Conservation (phyloP, 2,113 vertebrate genomes). For the Otis tarda region DNA sequence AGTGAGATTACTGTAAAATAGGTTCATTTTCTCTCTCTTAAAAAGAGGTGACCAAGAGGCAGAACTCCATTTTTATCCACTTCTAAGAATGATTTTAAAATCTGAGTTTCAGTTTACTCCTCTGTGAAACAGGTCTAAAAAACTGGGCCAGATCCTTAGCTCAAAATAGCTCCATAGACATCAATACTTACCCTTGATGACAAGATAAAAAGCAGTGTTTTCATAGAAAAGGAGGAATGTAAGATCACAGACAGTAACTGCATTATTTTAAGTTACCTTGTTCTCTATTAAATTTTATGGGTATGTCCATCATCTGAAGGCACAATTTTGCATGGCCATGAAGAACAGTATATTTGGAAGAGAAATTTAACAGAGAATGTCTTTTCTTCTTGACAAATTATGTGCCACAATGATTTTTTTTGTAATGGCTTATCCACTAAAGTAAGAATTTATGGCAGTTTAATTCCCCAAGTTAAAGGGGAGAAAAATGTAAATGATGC, state of each 20-base stretch:
- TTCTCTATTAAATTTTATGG: neutral
- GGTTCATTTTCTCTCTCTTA: neutral
- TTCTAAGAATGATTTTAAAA: neutral
- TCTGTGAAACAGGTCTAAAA: neutral
- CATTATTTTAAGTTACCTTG: neutral
- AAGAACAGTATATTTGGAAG: conserved; percentile 19
- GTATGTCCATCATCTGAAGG: neutral
- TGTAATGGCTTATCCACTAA: conserved; percentile 42
- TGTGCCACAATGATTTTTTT: conserved; percentile 12
- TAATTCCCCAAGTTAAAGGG: conserved; percentile 62
- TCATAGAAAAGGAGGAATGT: neutral
- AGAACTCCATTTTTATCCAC: neutral
- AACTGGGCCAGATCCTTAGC: neutral
- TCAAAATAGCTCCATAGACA: neutral
- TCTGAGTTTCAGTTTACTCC: neutral
- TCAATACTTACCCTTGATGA: neutral
- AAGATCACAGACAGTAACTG: neutral
- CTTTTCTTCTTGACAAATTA: conserved; percentile 22
- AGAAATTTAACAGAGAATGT: conserved; percentile 33
- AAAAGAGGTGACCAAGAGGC: neutral
- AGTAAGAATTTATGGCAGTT: conserved; percentile 57
- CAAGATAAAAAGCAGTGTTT: neutral
- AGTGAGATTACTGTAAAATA: neutral
- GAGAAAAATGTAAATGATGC: conserved; percentile 47
- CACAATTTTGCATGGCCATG: neutral